Evolutionary conservation across 2,797 vertebrate species (phyloP), one percentile per base, ranked within the genome.

Genomic region (Sebastes flavidus): DNA sequence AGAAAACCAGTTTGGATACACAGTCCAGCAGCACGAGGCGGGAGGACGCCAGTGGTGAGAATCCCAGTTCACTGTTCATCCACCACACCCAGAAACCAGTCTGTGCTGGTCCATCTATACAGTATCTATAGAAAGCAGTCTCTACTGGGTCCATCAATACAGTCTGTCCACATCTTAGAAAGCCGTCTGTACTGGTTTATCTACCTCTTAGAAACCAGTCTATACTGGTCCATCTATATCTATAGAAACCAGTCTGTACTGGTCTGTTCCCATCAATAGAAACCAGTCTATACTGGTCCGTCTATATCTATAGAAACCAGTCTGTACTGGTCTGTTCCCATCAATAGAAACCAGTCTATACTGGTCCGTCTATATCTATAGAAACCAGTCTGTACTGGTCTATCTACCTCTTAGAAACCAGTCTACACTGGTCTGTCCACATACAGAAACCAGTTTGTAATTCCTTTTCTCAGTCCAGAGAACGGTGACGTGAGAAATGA

Each of bases 1-100:
- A 78, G 96, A 96, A 0, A 92, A 96, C 0, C 98, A 97, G 85
- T 99, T 99, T 52, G 98, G 98, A 9, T 99, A 99, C 94, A 99
- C 97, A 0, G 97, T 99, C 60, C 97, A 98, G 84, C 98, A 99
- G 88, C 98, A 99, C 2, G 94, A 98, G 72, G 97, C 96, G 0
- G 91, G 88, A 2, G 97, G 97, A 5, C 88, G 74, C 2, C 96
- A 95, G 89, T 94, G 92, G 93, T 94, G 76, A 92, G 88, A 56
- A 42, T 22, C 54, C 22, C 55, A 20, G 16, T 52, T 56, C 36
- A 66, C 2, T 25, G 6, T 13, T 3, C 18, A 20, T 4, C 27
- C 16, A 32, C 14, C 70, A 65, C 6, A 46, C 1, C 5, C 10
- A 76, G 20, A 9, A 75, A 63, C 56, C 62, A 58, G 62, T 34